A percentile compares a stretch with the other conserved stretches of the same genome.
phyloP scores from a whole-genome alignment of 2,113 vertebrate genomes.

The Condylura cristata region DNA sequence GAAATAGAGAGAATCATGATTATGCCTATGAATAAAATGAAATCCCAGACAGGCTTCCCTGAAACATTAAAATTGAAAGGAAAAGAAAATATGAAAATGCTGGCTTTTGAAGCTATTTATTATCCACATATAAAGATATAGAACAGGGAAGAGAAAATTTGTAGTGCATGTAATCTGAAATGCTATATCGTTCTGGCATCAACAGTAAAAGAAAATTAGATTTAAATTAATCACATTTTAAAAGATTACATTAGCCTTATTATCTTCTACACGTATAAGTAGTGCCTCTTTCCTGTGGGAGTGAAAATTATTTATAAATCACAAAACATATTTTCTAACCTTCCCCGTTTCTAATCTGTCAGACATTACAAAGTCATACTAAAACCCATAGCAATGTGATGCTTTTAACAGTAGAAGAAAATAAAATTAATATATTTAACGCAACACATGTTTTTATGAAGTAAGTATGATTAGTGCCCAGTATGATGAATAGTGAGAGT shows the following conservation, averaged over 20 bases:
- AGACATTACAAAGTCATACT: not conserved
- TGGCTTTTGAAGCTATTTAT: conserved; percentile 34
- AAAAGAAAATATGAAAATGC: conserved; percentile 26
- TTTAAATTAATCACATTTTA: conserved; percentile 44
- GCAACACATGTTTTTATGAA: not conserved
- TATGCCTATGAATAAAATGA: conserved; percentile 54
- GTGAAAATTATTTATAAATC: conserved; percentile 42
- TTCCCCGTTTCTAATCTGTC: not conserved
- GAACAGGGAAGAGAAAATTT: not conserved
- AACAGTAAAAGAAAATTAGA: not conserved
- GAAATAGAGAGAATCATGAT: conserved; percentile 9
- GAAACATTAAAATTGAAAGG: conserved; percentile 48
- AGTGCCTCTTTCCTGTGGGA: not conserved
- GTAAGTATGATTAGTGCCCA: not conserved
- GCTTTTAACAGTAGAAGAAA: not conserved
- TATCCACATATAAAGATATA: not conserved
- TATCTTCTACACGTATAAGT: not conserved
- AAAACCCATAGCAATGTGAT: not conserved
- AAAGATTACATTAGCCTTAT: not conserved
- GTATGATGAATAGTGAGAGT: not conserved
- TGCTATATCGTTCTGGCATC: not conserved
- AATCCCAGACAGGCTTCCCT: conserved; percentile 47
- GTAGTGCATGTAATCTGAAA: not conserved
- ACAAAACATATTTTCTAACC: conserved; percentile 7
- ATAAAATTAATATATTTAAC: not conserved